Evolutionary conservation across 2,888 invertebrate genomes (phyloP), one percentile per base, ranked within the genome.

Genomic region (Magallana nippona): DNA sequence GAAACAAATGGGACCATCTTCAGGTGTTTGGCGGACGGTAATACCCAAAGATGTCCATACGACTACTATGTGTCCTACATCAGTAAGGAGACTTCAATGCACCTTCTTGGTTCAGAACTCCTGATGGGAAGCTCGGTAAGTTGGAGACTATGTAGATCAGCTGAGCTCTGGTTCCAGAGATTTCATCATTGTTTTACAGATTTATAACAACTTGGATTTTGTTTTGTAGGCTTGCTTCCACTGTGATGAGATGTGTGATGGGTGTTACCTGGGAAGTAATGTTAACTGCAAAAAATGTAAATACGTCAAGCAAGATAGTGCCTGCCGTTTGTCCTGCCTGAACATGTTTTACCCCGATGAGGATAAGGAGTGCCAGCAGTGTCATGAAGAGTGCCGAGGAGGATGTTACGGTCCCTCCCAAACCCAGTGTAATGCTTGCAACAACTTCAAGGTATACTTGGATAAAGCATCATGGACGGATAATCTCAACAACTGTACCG

Each of bases 221-320:
- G 32, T 79, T 71, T 86, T 87, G 0, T 87, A 94, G 94, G 96
- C 98, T 57, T 99, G 99, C 92, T 95, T 97, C 86, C 97, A 96
- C 93, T 99, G 99, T 93, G 98, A 99, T 95, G 96, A 97, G 0
- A 95, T 97, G 63, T 99, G 99, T 93, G 96, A 96, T 88, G 96
- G 96, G 87, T 99, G 99, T 94, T 96, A 96, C 10, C 97, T 97
- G 1, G 98, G 97, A 92, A 98, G 98, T 44, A 97, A 97, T 90
- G 86, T 82, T 1, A 97, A 98, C 90, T 99, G 98, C 93, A 96
- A 96, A 90, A 96, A 97, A 89, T 99, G 99, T 93, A 96, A 96
- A 55, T 96, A 96, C 83, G 98, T 96, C 94, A 97, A 97, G 10
- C 84, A 86, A 85, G 97, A 97, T 0, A 97, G 97, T 92, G 81